These are phyloP conservation scores for Hemicrepidius hirtus DNA, from an alignment of 2,888 invertebrate genomes.

Conservation along the genomic window DNA sequence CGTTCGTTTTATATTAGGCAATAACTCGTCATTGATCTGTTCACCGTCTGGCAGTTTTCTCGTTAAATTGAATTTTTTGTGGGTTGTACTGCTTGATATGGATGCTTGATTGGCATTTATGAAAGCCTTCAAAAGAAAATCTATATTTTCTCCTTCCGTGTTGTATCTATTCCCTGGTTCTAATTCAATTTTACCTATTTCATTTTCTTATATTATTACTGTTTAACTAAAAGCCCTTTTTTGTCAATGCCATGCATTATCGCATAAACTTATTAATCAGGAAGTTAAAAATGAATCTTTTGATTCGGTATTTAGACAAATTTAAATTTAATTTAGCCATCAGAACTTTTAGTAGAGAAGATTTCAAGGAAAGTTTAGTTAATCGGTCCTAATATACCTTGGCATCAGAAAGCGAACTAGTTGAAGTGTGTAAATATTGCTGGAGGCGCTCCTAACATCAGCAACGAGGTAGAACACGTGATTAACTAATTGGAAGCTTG, in stretches of 20 bases:
- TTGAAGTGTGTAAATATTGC: constrained; percentile 26
- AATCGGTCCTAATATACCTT: constrained; percentile 10
- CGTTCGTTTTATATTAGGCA: constrained; percentile 13
- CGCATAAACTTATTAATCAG: background rate
- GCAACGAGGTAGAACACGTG: background rate
- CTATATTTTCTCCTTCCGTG: constrained; percentile 2
- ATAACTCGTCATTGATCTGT: constrained; percentile 19
- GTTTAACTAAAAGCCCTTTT: too few species aligned
- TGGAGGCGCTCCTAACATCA: constrained; percentile 14
- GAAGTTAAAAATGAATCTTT: background rate
- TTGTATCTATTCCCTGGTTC: background rate
- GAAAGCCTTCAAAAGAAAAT: constrained; percentile 1
- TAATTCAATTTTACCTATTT: constrained; percentile 2
- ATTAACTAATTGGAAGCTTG: constrained; percentile 21
- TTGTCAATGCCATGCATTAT: background rate
- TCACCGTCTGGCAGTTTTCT: constrained; percentile 16
- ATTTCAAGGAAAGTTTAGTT: constrained; percentile 10
- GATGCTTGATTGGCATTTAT: constrained; percentile 12
- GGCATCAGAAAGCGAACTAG: constrained; percentile 5
- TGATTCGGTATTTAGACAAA: background rate
- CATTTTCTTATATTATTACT: background rate
- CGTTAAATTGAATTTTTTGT: constrained; percentile 23
- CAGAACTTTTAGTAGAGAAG: constrained; percentile 13
- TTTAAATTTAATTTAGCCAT: constrained; percentile 7
- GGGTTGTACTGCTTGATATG: constrained; percentile 14